Evolutionary conservation across 2,113 vertebrate genomes (phyloP).

Genomic region (Phocoena sinus): DNA sequence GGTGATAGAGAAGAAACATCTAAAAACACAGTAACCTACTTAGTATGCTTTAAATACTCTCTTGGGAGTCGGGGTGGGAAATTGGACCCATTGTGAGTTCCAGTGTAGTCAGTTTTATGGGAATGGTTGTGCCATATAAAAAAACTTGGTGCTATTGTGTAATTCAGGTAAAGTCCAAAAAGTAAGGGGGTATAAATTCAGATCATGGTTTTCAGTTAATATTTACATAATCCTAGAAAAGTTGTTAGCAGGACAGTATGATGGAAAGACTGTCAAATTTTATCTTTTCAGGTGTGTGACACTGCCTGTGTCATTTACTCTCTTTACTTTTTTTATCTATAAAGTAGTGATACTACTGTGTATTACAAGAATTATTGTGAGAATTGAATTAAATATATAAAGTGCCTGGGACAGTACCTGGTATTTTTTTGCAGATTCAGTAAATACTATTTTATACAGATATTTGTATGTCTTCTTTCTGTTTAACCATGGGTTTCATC

Average conservation of each 20-base stretch:
- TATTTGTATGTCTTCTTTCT: neutral
- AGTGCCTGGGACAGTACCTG: neutral
- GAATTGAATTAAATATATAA: neutral
- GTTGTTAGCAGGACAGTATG: neutral
- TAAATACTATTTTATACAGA: neutral
- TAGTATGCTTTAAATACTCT: neutral
- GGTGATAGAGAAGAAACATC: neutral
- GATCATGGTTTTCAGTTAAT: neutral
- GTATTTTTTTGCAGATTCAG: neutral
- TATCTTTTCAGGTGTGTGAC: neutral
- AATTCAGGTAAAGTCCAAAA: neutral
- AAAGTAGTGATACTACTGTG: neutral
- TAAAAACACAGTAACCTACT: neutral
- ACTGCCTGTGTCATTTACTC: neutral
- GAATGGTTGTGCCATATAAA: neutral
- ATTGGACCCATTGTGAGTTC: neutral
- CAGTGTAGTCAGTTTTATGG: neutral
- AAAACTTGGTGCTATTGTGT: neutral
- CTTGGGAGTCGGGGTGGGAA: neutral
- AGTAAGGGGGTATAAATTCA: neutral
- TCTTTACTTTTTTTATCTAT: neutral
- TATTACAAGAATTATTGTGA: neutral
- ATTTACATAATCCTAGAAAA: neutral
- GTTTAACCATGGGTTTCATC: neutral
- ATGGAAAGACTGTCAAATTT: neutral